Conservation (phyloP, 2,113 vertebrate species). For the Picathartes gymnocephalus region DNA sequence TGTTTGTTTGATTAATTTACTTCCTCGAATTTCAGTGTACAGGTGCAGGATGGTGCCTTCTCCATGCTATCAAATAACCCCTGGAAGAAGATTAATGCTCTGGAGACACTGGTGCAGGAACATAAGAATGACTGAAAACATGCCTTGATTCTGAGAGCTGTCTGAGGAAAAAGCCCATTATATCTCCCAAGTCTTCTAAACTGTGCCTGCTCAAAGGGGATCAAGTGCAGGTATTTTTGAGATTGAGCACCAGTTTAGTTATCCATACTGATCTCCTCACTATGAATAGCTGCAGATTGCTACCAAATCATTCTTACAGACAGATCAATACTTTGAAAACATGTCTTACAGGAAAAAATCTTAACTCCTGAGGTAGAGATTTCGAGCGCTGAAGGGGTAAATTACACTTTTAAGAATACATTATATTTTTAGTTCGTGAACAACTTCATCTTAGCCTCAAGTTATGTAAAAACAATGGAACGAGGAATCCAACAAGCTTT, state of each 20-base stretch:
- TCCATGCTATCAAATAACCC: neutral
- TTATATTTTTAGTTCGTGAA: neutral
- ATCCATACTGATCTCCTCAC: neutral
- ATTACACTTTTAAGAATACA: neutral
- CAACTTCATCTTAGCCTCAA: neutral
- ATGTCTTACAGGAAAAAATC: neutral
- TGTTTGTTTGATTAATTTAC: neutral
- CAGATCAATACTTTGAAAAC: neutral
- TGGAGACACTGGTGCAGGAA: neutral
- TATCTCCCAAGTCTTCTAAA: neutral
- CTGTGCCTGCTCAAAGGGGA: neutral
- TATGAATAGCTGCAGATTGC: neutral
- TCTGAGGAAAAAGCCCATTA: neutral
- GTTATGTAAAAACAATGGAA: neutral
- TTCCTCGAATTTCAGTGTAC: neutral
- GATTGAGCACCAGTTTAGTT: neutral
- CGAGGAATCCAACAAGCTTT: neutral
- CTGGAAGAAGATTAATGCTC: neutral
- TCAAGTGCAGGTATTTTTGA: neutral
- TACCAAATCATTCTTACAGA: neutral
- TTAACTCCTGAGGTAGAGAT: neutral
- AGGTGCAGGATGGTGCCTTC: neutral
- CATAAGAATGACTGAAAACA: neutral
- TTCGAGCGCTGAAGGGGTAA: neutral
- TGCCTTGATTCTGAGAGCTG: neutral